phyloP scores from a whole-genome alignment of 2,113 vertebrate genomes.

The Lamprologus callipterus region DNA sequence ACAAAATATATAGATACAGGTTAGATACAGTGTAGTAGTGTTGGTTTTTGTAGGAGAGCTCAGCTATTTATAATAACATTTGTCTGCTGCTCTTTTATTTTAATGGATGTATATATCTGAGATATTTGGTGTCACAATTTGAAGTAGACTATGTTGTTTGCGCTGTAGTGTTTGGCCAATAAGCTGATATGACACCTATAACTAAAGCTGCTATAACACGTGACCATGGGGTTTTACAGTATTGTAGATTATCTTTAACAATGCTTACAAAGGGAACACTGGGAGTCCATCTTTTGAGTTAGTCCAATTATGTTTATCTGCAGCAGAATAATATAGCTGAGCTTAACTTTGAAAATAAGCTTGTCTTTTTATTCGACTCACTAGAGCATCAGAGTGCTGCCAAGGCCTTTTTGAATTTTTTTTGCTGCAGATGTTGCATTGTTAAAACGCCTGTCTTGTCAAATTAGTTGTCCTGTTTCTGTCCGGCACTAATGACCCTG shows the following conservation, averaged over 20 bases:
- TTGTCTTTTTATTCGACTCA: background rate
- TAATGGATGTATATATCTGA: background rate
- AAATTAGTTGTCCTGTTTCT: slow-evolving; percentile 16
- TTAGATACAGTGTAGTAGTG: background rate
- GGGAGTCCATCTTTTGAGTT: background rate
- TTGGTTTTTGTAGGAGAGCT: background rate
- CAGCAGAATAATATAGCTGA: background rate
- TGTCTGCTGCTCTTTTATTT: background rate
- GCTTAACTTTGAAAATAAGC: background rate
- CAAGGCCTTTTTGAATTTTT: background rate
- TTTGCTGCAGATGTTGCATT: background rate
- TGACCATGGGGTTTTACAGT: background rate
- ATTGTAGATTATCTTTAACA: background rate
- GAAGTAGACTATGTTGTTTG: background rate
- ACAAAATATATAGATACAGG: background rate
- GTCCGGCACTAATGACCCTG: slow-evolving; percentile 15
- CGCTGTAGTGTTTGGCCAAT: background rate
- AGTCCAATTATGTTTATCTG: background rate
- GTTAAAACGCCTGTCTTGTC: background rate
- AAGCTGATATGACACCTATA: background rate
- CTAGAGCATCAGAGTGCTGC: background rate
- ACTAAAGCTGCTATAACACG: background rate
- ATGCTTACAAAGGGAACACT: background rate
- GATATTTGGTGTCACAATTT: background rate
- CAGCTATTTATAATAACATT: background rate